Evolutionary conservation across 30 jellyfish, hydroid and myxozoan species (phyloP), one percentile per base, ranked within the genome.

Genomic region (Haliclystus octoradiatus): DNA sequence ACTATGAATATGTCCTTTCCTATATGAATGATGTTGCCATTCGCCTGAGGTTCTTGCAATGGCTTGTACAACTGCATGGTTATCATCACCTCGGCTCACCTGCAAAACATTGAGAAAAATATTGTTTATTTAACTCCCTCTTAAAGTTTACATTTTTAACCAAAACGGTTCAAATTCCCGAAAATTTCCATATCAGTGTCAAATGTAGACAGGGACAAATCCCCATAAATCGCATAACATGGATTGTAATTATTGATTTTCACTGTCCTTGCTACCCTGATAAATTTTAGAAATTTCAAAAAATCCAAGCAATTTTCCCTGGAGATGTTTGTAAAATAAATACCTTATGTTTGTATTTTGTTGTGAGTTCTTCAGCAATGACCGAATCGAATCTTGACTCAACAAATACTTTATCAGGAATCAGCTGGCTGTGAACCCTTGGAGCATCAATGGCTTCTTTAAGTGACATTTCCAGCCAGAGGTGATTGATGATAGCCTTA

Each of bases 41-140:
- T 88, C 94, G 19, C 84, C 88, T n/a, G 85, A 70, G 15, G 79
- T 87, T 2, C 99, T 79, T 2, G 99, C 94, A 26, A 91, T 79
- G 63, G 94, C 99, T 71, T 91, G 99, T 14, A 91, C 99, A 3
- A 91, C 99, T 1, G 95, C 99, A 65, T 91, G 99, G 75, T 84
- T 82, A 19, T 63, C 95, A 71, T 91, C 95, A 26, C 82, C 85
- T 57, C 46, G 72, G 25, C 63, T 83, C 14, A 83, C 77, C 99
- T 91, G 34, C 33, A 46, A 68, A 66, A 1, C 30, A 22, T n/a
- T n/a, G n/a, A n/a, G n/a, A n/a, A n/a, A n/a, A n/a, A n/a, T n/a
- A n/a, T n/a, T n/a, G n/a, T n/a, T n/a, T n/a, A n/a, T n/a, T n/a
- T n/a, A n/a, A n/a, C n/a, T n/a, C n/a, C n/a, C n/a, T n/a, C n/a